Base-by-base conservation (phyloP, 2,113 vertebrate genomes). In the Cichladusa arquata region DNA sequence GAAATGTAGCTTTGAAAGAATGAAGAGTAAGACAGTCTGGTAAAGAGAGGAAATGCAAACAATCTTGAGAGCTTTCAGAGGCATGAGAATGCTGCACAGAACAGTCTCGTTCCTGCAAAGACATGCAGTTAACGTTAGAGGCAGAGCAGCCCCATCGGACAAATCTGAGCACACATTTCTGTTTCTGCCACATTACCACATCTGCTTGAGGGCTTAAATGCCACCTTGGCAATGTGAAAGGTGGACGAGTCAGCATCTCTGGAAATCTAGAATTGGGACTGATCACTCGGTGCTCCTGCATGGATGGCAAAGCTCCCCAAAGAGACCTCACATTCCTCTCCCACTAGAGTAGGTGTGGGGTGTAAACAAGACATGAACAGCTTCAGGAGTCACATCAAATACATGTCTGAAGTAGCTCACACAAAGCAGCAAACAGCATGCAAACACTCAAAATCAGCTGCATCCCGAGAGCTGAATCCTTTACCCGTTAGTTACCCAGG, bases 101-200 rank as follows among this genome's bases (percentile, higher is more conserved):
- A 19, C 0, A 2, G 12, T 33, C 38, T 93, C 2, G 3, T 16
- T 81, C 61, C 56, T 79, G 38, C 70, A 67, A 70, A 81, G 40
- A 44, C 18, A n/a, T 1, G 0, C 29, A 33, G 29, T 25, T 44
- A 62, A 36, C 0, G 0, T 71, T 71, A 65, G n/a, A 54, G 58
- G 72, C 45, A 86, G 58, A 77, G 54, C 64, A 83, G 47, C 33
- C 58, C 61, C 38, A 81, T 34, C 3, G 23, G 34, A 65, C 17
- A 61, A 88, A 70, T 14, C 19, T 54, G 58, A 93, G 36, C 20
- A 50, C 0, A 0, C 5, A 33, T 58, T 79, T 77, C 20, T 76
- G 36, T 72, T 85, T 54, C 62, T 74, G 36, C 8, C 58, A 76
- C 48, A 19, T 56, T 69, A 19, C 40, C 85, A 25, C 38, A 57